These are phyloP conservation scores for Standfussiana lucernea DNA, from an alignment of 2,888 invertebrate species.

Conservation along the genomic window DNA sequence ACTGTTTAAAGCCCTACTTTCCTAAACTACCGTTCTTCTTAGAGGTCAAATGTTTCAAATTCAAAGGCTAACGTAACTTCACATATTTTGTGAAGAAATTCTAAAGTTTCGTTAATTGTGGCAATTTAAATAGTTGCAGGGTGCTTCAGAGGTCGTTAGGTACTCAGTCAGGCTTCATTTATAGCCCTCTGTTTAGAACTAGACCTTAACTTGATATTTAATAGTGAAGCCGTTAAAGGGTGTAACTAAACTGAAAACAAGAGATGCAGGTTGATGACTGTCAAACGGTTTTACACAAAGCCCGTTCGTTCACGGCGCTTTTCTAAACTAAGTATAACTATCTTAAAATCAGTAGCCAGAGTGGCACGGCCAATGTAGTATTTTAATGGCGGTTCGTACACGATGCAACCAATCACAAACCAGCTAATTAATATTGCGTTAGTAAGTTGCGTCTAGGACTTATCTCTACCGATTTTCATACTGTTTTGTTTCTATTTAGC, in stretches of 20 bases:
- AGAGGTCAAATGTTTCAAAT: conserved; percentile 46
- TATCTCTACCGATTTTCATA: not conserved
- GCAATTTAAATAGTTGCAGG: conserved; percentile 46
- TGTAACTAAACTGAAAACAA: not conserved
- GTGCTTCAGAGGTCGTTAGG: conserved; percentile 35
- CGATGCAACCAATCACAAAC: not conserved
- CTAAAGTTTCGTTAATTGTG: conserved; percentile 38
- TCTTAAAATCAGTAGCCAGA: not conserved
- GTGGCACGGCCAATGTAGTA: not conserved
- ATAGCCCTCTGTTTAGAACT: not conserved
- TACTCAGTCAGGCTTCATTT: conserved; percentile 17
- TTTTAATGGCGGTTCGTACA: not conserved
- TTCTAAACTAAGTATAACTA: not conserved
- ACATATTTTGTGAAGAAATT: conserved; percentile 44
- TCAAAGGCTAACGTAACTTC: conserved; percentile 22
- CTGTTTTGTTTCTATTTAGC: not conserved
- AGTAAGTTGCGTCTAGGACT: not conserved
- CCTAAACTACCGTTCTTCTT: not conserved
- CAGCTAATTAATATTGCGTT: not conserved
- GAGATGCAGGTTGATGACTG: not conserved
- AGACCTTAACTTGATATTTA: conserved; percentile 15
- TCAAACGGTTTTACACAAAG: not conserved
- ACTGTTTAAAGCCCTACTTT: conserved; percentile 2
- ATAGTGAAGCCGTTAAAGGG: not conserved
- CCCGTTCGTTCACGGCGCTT: not conserved